Evolutionary conservation across 2,888 invertebrate genomes (phyloP).

Genomic region (Xestia sexstrigata): DNA sequence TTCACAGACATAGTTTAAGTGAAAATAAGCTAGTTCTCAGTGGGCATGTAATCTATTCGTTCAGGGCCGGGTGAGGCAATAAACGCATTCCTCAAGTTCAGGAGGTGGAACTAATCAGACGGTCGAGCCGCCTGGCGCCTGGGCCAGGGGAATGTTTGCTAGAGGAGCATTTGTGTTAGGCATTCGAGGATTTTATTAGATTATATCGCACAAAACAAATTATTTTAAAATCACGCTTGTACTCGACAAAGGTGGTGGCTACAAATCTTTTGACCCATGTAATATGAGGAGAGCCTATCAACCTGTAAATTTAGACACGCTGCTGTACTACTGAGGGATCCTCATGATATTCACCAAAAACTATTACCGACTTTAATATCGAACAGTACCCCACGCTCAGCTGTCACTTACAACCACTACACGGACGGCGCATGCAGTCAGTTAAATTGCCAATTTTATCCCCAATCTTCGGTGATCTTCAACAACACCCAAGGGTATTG

Average conservation of each 20-base stretch:
- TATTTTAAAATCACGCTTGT: background rate
- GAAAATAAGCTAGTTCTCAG: slow-evolving; percentile 9
- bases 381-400: background rate
- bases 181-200: background rate
- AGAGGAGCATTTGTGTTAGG: slow-evolving; percentile 16
- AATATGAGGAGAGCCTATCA: background rate
- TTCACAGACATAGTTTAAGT: background rate
- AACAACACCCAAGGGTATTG: background rate
- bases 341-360: background rate
- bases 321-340: background rate
- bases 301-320: background rate
- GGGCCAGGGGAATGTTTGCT: slow-evolving; percentile 13
- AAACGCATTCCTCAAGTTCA: slow-evolving; percentile 57
- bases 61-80: slow-evolving; percentile 41
- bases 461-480: background rate
- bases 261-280: background rate
- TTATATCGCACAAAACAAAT: background rate
- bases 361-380: background rate
- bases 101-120: slow-evolving; percentile 55
- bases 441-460: background rate
- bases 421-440: background rate
- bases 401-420: background rate
- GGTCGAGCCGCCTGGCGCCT: background rate
- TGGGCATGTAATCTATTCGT: slow-evolving; percentile 6
- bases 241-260: background rate